These are phyloP conservation scores for Myotis findleyi DNA, from an alignment of 2,797 vertebrate genomes.

Conservation along the genomic window DNA sequence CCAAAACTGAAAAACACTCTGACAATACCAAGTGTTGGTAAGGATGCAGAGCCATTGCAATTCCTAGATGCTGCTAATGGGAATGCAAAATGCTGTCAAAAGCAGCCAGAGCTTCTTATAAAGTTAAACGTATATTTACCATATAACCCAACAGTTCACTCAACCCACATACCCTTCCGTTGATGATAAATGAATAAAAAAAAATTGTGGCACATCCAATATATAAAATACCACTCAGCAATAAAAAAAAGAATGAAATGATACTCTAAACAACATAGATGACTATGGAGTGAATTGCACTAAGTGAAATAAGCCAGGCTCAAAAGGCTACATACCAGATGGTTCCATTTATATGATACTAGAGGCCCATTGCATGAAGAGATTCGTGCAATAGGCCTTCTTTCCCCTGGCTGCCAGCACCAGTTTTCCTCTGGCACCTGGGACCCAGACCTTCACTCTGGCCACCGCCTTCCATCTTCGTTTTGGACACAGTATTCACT, in stretches of 20 bases:
- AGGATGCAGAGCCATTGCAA: background rate
- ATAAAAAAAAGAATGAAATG: background rate
- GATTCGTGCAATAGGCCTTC: no score
- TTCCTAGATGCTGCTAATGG: background rate
- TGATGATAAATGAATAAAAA: background rate
- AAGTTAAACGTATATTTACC: background rate
- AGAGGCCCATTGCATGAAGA: no score
- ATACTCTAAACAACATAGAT: background rate
- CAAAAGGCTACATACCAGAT: background rate
- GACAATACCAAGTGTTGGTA: background rate
- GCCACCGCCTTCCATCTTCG: no score
- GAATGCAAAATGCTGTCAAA: background rate
- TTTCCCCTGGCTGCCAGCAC: no score
- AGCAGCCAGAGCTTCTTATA: background rate
- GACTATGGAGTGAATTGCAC: background rate
- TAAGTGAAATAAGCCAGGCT: background rate
- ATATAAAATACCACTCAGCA: slow-evolving; percentile 2
- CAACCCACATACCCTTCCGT: background rate
- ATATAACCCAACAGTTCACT: background rate
- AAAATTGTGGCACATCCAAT: background rate
- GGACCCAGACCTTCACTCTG: no score
- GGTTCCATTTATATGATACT: background rate
- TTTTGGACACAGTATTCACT: no score
- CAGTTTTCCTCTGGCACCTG: no score
- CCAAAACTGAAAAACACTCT: background rate